A percentile compares a stretch with the other conserved stretches of the same genome.
These are phyloP conservation scores for Pavo muticus DNA, from an alignment of 2,113 vertebrate genomes.

Conservation along the genomic window DNA sequence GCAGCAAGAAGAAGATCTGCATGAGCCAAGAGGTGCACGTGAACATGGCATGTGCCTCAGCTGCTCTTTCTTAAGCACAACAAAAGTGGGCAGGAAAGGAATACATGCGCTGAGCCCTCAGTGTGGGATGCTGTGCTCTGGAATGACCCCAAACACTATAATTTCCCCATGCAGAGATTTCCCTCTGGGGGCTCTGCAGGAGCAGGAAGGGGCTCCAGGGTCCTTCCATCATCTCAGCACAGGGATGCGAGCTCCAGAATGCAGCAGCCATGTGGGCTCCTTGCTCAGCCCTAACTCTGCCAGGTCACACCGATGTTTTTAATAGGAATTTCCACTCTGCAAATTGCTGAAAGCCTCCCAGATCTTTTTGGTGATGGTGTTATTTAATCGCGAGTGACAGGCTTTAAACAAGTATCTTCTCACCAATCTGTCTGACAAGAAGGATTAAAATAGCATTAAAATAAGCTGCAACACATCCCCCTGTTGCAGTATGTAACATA, in stretches of 20 bases:
- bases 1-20: background rate
- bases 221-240: accelerated
- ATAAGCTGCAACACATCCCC: background rate
- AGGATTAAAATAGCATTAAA: background rate
- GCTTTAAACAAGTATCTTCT: background rate
- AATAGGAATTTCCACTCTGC: background rate
- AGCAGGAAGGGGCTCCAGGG: background rate
- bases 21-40: background rate
- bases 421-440: background rate
- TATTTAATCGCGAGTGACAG: background rate
- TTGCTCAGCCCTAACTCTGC: background rate
- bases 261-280: background rate
- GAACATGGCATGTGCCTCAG: accelerated
- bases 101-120: background rate
- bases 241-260: background rate
- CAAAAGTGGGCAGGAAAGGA: background rate
- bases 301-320: background rate
- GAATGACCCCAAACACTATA: accelerated
- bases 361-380: background rate
- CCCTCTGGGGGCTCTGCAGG: background rate
- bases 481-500: accelerated
- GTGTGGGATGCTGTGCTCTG: background rate
- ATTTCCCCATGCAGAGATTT: background rate
- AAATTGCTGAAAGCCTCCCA: background rate
- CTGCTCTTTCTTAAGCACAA: background rate